Conservation (phyloP, 2,113 vertebrate genomes). For the Stercorarius parasiticus region DNA sequence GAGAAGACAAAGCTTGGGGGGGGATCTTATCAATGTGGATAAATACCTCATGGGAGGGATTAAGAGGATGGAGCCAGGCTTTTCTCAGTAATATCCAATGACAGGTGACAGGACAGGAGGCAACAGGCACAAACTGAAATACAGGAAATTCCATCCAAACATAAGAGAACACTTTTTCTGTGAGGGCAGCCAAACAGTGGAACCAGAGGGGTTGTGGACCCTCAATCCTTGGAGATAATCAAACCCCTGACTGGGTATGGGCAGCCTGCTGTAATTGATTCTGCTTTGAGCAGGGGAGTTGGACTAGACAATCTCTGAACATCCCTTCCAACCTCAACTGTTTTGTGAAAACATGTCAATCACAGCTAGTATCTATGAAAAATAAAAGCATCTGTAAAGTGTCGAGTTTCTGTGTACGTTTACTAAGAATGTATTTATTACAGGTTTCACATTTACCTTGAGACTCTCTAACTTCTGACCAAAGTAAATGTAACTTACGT, state of each 20-base stretch:
- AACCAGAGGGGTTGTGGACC: not conserved
- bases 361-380: not conserved
- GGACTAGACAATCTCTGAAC: not conserved
- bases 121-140: not conserved
- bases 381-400: not conserved
- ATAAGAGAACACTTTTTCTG: not conserved
- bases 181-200: not conserved
- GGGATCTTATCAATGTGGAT: not conserved
- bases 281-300: not conserved
- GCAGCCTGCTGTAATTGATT: not conserved
- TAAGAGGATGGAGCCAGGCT: not conserved
- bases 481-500: conserved; percentile 15
- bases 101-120: not conserved
- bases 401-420: not conserved
- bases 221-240: not conserved
- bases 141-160: not conserved
- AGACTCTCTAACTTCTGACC: not conserved
- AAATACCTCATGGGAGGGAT: not conserved
- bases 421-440: conserved; percentile 2
- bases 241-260: not conserved
- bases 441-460: conserved; percentile 13
- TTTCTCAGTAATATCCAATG: not conserved
- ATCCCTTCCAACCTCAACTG: not conserved
- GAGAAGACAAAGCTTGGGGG: not conserved
- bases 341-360: not conserved